phyloP scores from a whole-genome alignment of 2,113 vertebrate species.

The Rhynchomys soricoides region DNA sequence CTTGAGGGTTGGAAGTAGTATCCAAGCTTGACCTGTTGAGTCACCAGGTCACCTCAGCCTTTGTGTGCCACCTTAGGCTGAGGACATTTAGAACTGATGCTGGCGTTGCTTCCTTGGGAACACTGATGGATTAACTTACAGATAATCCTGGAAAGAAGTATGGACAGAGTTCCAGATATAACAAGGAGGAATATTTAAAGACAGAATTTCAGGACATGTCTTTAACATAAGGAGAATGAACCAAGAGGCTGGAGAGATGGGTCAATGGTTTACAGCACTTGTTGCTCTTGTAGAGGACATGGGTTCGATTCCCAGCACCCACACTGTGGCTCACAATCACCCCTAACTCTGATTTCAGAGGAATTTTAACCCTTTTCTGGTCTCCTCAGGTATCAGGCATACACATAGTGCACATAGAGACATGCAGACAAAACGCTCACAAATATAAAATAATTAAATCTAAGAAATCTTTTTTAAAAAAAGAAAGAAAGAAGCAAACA shows the following conservation, averaged over 20 bases:
- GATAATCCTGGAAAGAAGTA: not conserved
- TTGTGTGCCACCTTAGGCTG: not conserved
- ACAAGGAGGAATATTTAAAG: not conserved
- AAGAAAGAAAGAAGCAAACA: not conserved
- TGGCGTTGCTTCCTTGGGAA: not conserved
- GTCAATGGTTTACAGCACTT: not conserved
- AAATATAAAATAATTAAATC: not conserved
- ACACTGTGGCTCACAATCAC: not conserved
- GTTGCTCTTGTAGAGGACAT: not conserved
- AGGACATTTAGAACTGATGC: not conserved
- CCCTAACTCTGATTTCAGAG: not conserved
- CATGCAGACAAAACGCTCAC: not conserved
- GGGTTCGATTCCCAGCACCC: not conserved
- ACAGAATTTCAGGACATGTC: not conserved
- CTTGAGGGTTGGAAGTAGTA: not conserved
- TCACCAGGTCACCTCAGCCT: not conserved
- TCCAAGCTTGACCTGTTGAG: not conserved
- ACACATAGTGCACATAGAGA: not conserved
- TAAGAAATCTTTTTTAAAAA: not conserved
- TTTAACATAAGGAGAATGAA: not conserved
- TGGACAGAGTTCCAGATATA: not conserved
- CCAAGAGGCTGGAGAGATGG: too few species aligned
- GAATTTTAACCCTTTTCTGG: not conserved
- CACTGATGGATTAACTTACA: not conserved
- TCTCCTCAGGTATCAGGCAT: not conserved